phyloP scores from a whole-genome alignment of 2,113 vertebrate genomes.

The Nerophis ophidion region DNA sequence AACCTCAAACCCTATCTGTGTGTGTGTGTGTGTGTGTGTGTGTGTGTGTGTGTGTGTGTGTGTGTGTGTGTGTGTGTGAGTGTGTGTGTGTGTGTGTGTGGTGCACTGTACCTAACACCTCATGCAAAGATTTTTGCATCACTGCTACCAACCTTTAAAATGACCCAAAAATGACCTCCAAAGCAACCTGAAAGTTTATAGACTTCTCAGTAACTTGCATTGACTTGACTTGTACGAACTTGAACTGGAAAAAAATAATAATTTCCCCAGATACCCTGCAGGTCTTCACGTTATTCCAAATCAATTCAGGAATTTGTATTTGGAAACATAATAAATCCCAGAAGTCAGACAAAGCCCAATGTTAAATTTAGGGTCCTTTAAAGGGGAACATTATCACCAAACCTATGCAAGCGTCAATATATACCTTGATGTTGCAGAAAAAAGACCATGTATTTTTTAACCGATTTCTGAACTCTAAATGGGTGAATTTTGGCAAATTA shows the following conservation, averaged over 20 bases:
- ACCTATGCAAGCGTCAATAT: too few relatives aligned
- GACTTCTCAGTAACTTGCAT: background rate
- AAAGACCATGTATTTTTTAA: too few relatives aligned
- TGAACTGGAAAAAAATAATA: too few relatives aligned
- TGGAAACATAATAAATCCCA: background rate
- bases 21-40: constrained; percentile 18
- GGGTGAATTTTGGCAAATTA: too few relatives aligned
- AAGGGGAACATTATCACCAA: too few relatives aligned
- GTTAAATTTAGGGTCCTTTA: too few relatives aligned
- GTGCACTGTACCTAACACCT: background rate
- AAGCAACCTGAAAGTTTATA: background rate
- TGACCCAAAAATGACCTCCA: background rate
- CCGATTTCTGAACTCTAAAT: too few relatives aligned
- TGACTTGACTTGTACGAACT: background rate
- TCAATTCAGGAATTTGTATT: background rate
- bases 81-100: background rate
- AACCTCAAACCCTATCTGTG: constrained; percentile 60
- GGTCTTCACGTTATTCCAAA: background rate
- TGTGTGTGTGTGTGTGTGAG: background rate
- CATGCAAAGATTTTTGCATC: background rate
- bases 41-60: constrained; percentile 1
- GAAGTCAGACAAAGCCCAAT: too few relatives aligned
- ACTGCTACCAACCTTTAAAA: background rate
- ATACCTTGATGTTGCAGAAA: too few relatives aligned
- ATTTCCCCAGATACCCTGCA: too few relatives aligned